Evolutionary conservation across 1,140 invertebrate genomes (phyloP).

Genomic region (Diachasma alloeum): DNA sequence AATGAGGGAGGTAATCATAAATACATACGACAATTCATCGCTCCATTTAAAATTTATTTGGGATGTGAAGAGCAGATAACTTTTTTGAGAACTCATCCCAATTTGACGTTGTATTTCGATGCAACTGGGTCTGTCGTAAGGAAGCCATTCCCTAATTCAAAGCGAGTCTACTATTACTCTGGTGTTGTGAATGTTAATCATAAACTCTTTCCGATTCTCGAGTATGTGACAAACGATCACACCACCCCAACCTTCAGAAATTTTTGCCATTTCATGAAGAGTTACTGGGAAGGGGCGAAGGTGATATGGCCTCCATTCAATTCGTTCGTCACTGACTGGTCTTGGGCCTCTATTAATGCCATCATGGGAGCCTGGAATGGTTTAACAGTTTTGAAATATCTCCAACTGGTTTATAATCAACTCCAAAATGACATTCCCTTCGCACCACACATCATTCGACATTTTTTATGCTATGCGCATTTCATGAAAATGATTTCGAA

Average conservation of each 20-base stretch:
- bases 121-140: conserved; percentile 20
- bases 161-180: neutral
- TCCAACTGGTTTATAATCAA: neutral
- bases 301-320: conserved; percentile 20
- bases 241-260: neutral
- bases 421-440: neutral
- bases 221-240: conserved; percentile 28
- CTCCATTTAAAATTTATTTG: too few species aligned
- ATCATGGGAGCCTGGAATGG: conserved; percentile 16
- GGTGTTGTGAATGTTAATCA: neutral
- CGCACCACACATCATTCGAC: neutral
- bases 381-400: neutral
- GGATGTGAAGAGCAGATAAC: neutral
- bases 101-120: conserved; percentile 20
- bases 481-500: neutral
- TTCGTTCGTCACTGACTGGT: conserved; percentile 16
- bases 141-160: conserved; percentile 8
- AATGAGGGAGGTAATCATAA: too few species aligned
- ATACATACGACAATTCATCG: too few species aligned
- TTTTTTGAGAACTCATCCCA: neutral
- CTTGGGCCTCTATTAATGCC: conserved; percentile 21
- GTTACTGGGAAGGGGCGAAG: neutral
- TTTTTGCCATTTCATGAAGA: conserved; percentile 12
- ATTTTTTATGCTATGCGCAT: neutral
- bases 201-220: conserved; percentile 11